Evolutionary conservation across 2,797 vertebrate genomes (phyloP), one percentile per base, ranked within the genome.

Genomic region (Rhinatrema bivittatum): DNA sequence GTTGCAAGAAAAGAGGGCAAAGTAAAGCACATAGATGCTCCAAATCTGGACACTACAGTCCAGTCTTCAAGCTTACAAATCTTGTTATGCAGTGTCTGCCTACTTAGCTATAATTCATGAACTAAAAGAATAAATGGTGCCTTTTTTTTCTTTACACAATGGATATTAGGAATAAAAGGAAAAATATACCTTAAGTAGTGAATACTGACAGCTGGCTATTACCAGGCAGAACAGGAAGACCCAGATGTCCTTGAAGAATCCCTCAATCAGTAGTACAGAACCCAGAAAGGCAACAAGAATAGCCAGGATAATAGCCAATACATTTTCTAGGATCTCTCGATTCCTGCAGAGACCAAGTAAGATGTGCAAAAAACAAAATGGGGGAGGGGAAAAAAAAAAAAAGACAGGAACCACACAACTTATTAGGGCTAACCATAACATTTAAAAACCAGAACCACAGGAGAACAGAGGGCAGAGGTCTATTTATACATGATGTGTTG

Each of bases 141-240:
- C 35, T 18, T 4, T 20, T 6, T 34, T 53, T 29, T n/a, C n/a
- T n/a, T n/a, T n/a, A n/a, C n/a, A 10, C 9, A 53, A 11, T 33
- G 25, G 10, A 28, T 23, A 26, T 10, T 28, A 23, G 33, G 50
- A 43, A 7, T 3, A 2, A 53, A 34, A 17, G 55, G 12, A 45
- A 38, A 43, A 44, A 39, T 40, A 24, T 78, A 98, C 95, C 91
- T 98, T 98, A 19, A 98, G 74, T 33, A 98, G 79, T 2, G 95
- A 98, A 80, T 98, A 98, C 37, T 98, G 95, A 85, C 94, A 98
- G 67, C 94, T 96, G 41, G 95, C 94, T 60, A 98, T 97, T 65
- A 98, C 95, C 49, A 98, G 84, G 84, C 95, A 98, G 79, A 98
- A 97, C 82, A 94, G 94, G 78, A 97, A 97, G 65, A 98, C 90